A percentile compares a stretch with the other conserved stretches of the same genome.
Conservation (phyloP, 2,113 vertebrate species). For the Turnix velox region DNA sequence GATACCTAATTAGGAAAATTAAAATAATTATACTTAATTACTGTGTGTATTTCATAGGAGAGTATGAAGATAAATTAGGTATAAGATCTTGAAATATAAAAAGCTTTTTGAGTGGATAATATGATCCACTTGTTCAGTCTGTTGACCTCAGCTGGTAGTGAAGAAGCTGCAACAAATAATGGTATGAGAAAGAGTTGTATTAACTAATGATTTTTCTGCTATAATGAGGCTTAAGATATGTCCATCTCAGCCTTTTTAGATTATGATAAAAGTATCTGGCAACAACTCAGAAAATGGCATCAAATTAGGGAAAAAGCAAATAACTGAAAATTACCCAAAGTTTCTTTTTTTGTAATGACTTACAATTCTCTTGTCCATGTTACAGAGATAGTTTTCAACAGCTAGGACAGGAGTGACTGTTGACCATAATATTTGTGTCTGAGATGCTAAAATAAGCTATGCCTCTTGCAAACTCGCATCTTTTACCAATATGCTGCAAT, state of each 20-base stretch:
- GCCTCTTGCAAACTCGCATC: neutral
- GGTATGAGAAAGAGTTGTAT: neutral
- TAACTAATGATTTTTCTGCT: neutral
- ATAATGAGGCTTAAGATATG: neutral
- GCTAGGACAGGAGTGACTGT: neutral
- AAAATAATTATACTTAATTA: conserved; percentile 34
- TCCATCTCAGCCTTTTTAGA: neutral
- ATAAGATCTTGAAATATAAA: conserved; percentile 1
- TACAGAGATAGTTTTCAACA: neutral
- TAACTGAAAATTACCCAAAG: neutral
- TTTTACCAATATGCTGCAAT: neutral
- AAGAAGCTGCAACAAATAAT: neutral
- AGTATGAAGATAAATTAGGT: conserved; percentile 2
- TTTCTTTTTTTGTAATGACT: neutral
- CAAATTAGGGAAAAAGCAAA: neutral
- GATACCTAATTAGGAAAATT: conserved; percentile 14
- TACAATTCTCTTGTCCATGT: neutral
- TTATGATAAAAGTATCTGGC: neutral
- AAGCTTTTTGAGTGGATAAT: conserved; percentile 1
- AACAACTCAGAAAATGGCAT: neutral
- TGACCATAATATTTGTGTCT: neutral
- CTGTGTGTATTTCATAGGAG: neutral
- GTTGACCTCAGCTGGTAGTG: conserved; percentile 1
- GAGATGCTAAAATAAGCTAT: neutral
- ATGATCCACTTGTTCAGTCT: neutral